Conservation (phyloP, 2,113 vertebrate genomes). For the Vimba vimba region DNA sequence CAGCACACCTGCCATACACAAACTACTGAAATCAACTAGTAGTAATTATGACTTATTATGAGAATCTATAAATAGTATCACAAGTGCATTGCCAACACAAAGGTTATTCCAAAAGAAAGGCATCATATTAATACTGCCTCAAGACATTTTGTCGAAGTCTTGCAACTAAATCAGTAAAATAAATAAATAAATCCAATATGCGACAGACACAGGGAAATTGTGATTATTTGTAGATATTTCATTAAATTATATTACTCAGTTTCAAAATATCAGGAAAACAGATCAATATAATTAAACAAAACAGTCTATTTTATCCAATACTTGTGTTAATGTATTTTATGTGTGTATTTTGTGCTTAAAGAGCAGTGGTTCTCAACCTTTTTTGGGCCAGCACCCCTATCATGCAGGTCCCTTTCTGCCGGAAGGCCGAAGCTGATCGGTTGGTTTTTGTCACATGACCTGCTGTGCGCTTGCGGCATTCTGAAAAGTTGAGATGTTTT, state of each 20-base stretch:
- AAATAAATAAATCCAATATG: no score
- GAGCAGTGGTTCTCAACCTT: no score
- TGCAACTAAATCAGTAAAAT: not conserved
- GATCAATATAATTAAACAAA: not conserved
- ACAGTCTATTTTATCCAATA: not conserved
- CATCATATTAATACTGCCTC: not conserved
- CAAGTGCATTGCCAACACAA: not conserved
- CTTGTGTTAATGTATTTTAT: not conserved
- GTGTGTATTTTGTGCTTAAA: not conserved
- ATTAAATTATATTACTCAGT: not conserved
- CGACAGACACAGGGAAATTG: no score
- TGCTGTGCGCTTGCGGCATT: no score
- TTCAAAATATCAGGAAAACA: not conserved
- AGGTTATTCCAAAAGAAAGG: not conserved
- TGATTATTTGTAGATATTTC: not conserved
- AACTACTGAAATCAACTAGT: not conserved
- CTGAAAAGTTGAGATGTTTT: no score
- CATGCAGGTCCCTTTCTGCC: no score
- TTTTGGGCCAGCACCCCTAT: no score
- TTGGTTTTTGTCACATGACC: no score
- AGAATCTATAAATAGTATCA: not conserved
- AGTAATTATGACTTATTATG: not conserved
- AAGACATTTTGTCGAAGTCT: not conserved
- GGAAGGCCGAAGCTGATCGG: no score
- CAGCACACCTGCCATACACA: slow-evolving; percentile 52